Base-by-base conservation (phyloP, 2,797 vertebrate genomes). In the Tiaroga cobitis region DNA sequence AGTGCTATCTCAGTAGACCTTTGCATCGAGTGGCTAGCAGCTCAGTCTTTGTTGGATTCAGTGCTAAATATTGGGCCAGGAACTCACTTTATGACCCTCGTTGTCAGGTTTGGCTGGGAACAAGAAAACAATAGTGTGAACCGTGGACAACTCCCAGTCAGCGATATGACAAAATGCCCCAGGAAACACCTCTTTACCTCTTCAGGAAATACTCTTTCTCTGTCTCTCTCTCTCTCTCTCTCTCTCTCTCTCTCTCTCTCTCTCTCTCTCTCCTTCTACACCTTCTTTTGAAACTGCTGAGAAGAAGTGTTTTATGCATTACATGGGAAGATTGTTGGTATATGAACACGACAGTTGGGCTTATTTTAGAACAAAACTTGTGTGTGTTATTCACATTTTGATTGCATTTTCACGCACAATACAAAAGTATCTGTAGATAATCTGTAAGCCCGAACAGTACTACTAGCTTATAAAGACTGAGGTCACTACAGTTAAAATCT, bases 51-150 rank as follows among this genome's bases (percentile, higher is more conserved):
- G 29, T 65, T 72, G 54, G 15, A 63, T 86, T 80, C 9, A 59
- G 82, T 65, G 51, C 59, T 75, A 76, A 80, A 32, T 34, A 26
- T 18, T 29, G 67, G 59, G 37, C 39, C 75, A 85, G 72, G 82
- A 86, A 85, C 63, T 72, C 1, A 10, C 13, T 49, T 70, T 80
- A 65, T 81, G 79, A 76, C 74, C 29, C 49, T 80, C 77, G 65
- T 59, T 77, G 49, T 68, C 32, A 78, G 26, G 37, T 43, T 24
- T 37, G 59, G 46, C 76, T 80, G 78, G 80, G 51, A 82, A 83
- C 49, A 34, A n/a, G 24, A 77, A 67, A 82, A 87, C 80, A 83
- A 85, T 85, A 67, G 75, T 85, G 80, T 86, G 80, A 89, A 85
- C 46, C n/a, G 10, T 51, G 63, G 77, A 63, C 82, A 56, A 51